Evolutionary conservation across 2,888 invertebrate genomes (phyloP), one percentile per base, ranked within the genome.

Genomic region (Torymus auratus): DNA sequence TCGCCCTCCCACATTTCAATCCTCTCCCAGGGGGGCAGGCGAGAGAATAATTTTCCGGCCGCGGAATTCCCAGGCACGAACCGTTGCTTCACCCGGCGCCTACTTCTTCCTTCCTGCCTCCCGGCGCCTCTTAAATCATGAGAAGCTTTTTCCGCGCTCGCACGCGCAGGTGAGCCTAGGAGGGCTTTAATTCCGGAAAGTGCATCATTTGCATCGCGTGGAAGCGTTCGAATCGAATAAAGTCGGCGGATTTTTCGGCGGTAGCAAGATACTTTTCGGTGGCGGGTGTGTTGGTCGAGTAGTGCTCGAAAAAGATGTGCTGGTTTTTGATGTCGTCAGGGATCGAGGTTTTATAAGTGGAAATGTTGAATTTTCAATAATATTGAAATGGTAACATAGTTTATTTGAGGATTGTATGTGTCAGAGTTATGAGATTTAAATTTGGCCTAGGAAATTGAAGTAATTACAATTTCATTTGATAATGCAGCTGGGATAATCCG

Each of bases 161-260:
- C 65, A 15, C 55, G 5, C 55, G n/a, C 56, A 68, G 75, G 75
- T 74, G 55, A 41, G 56, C 77, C 70, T 67, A 80, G 80, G 84
- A 87, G 86, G 86, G 85, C 87, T 89, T 89, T 88, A 90, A 90
- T 90, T 90, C 86, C 85, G 82, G 85, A 88, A 88, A 90, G 89
- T 90, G 90, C 89, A 89, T 88, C 88, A 88, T 89, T 89, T 90
- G 88, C 89, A 89, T 89, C 85, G 58, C n/a, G 55, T 50, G 62
- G 4, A 5, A 28, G 23, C 75, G 68, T 77, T 64, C 77, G 70
- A 64, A 70, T 77, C 77, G 70, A 64, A 77, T 77, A 70, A 56
- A 28, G 62, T 70, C 50, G 20, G 53, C n/a, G 61, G 5, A 20
- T 41, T 41, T 41, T 41, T 41, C 41, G 7, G 28, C 28, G 41